Evolutionary conservation across 2,888 invertebrate species (phyloP).

Genomic region (Caenorhabditis becei): DNA sequence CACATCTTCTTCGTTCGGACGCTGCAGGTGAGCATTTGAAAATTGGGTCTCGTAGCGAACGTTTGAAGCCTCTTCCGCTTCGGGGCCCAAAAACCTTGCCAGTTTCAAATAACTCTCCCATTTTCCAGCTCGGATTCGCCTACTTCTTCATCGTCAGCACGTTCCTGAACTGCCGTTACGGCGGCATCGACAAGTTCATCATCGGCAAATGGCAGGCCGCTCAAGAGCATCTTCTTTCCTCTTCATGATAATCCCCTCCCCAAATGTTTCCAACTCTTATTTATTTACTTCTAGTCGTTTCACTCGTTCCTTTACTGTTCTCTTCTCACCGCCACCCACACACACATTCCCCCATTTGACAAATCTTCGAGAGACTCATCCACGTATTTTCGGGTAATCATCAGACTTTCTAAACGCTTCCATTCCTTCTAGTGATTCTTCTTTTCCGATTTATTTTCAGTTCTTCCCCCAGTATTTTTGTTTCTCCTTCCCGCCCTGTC

Average conservation of each 20-base stretch:
- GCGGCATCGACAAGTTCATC: conserved; percentile 78
- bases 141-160: conserved; percentile 74
- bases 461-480: not conserved
- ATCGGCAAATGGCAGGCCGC: conserved; percentile 65
- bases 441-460: not conserved
- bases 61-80: no score
- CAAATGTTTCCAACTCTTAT: no score
- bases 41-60: no score
- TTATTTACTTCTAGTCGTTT: conserved; percentile 39
- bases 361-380: conserved; percentile 48
- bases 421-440: not conserved
- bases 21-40: conserved; percentile 67
- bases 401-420: not conserved
- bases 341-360: conserved; percentile 24
- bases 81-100: no score
- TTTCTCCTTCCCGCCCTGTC: not conserved
- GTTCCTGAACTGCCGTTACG: conserved; percentile 73
- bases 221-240: not conserved
- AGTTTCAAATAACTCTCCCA: no score
- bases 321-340: conserved; percentile 9
- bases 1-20: conserved; percentile 76
- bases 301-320: conserved; percentile 3
- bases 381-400: conserved; percentile 35
- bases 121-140: conserved; percentile 72
- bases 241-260: not conserved